A percentile compares a stretch with the other conserved stretches of the same genome.
These are phyloP conservation scores for Eupithecia inturbata DNA, from an alignment of 2,888 invertebrate genomes.

Conservation along the genomic window DNA sequence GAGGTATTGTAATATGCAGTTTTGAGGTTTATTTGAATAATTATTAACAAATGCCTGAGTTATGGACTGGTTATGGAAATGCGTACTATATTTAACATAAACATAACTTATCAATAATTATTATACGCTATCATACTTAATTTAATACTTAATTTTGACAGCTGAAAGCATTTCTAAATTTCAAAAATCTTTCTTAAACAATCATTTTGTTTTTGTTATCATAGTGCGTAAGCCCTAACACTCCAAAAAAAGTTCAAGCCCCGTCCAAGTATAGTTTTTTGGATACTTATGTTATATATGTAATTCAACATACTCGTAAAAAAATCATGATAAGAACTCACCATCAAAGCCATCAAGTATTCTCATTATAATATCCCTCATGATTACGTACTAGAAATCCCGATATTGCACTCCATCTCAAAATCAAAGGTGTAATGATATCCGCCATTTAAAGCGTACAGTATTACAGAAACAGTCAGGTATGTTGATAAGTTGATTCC, in stretches of 20 bases:
- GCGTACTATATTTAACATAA: background rate
- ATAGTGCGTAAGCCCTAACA: no score
- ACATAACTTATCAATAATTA: background rate
- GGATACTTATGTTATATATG: no score
- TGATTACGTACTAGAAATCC: background rate
- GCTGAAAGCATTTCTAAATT: background rate
- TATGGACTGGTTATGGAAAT: background rate
- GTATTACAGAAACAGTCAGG: no score
- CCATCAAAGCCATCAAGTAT: background rate
- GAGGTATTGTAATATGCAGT: background rate
- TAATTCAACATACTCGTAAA: background rate
- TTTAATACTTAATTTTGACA: no score
- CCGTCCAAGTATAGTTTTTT: no score
- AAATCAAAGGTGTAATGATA: slow-evolving; percentile 3
- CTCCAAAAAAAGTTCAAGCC: no score
- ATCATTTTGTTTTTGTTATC: background rate
- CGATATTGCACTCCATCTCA: background rate
- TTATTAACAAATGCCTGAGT: no score
- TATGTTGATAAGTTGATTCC: slow-evolving; percentile 42
- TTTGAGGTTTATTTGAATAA: background rate
- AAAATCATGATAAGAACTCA: background rate
- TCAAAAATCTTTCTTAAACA: background rate
- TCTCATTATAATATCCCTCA: background rate
- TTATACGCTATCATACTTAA: no score
- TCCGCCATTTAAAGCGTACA: no score